Conservation (phyloP, 2,113 vertebrate species). For the Eretmochelys imbricata region DNA sequence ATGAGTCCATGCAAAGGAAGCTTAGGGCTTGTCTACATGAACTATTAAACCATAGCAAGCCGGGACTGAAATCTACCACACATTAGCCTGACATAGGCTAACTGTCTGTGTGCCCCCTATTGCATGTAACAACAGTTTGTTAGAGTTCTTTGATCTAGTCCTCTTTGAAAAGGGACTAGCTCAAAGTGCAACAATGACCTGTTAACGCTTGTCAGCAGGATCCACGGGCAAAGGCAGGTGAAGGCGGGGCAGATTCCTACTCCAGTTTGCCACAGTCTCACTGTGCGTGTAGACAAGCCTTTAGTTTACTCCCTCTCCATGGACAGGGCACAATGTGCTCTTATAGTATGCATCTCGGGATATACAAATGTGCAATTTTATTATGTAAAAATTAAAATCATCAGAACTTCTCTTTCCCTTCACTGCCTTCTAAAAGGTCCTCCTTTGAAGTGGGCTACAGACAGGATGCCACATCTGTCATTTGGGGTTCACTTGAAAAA, state of each 20-base stretch:
- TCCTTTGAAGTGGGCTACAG: background rate
- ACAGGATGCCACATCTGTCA: background rate
- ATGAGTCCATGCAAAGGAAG: background rate
- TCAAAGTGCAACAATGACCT: background rate
- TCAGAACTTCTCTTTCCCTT: background rate
- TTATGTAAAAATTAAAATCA: conserved; percentile 35
- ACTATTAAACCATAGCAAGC: background rate
- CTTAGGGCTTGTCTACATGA: background rate
- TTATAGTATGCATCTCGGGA: background rate
- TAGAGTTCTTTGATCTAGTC: background rate
- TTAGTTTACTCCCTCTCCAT: background rate
- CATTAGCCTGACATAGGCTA: background rate
- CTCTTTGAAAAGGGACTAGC: background rate
- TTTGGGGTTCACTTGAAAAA: background rate
- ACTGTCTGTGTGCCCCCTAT: background rate
- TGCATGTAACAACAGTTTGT: background rate
- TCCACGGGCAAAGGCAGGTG: background rate
- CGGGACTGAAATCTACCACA: background rate
- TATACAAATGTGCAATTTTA: background rate
- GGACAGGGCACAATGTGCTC: background rate
- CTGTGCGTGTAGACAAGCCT: background rate
- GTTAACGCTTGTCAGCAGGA: background rate
- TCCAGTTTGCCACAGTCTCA: background rate
- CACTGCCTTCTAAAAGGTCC: conserved; percentile 7
- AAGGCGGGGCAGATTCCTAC: background rate